Percentiles rank a stretch among this genome's conserved stretches.
Evolutionary conservation across 2,888 invertebrate species (phyloP).

Genomic region (Cylindroiulus punctatus): DNA sequence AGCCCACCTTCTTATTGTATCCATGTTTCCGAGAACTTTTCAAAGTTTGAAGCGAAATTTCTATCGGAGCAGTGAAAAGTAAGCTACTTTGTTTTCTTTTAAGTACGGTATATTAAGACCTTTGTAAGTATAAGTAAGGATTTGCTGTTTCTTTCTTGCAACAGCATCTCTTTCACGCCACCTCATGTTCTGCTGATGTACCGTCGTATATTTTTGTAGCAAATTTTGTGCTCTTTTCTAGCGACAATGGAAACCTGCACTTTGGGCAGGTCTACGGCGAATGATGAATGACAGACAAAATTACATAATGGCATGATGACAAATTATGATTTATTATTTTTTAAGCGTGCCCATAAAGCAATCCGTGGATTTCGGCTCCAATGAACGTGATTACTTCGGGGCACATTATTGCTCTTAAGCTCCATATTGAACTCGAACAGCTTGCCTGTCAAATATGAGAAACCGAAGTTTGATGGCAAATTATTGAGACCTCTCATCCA

Average conservation of each 20-base stretch:
- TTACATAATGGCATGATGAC: constrained; percentile 30
- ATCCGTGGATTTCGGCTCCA: constrained; percentile 22
- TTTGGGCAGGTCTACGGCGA: constrained; percentile 10
- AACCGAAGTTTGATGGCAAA: constrained; percentile 15
- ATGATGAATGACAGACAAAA: constrained; percentile 43
- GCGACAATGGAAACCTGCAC: neutral
- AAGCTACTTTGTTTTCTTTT: no score
- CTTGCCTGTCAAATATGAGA: constrained; percentile 36
- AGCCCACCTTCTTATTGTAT: no score
- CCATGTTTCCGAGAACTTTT: no score
- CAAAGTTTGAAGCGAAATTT: no score
- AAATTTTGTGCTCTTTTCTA: neutral
- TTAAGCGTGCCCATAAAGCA: constrained; percentile 5
- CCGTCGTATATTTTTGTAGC: neutral
- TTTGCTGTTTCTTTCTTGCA: neutral
- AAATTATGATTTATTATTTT: constrained; percentile 43
- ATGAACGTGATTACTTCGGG: constrained; percentile 29
- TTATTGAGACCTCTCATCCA: neutral
- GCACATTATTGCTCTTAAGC: constrained; percentile 28
- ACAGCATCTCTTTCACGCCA: neutral
- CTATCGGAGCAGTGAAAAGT: no score
- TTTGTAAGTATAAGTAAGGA: neutral
- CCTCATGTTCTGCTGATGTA: neutral
- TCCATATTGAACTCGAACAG: neutral
- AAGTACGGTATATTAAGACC: neutral